phyloP scores from a whole-genome alignment of 1,140 invertebrate species.

The Leptoteleia sp. region DNA sequence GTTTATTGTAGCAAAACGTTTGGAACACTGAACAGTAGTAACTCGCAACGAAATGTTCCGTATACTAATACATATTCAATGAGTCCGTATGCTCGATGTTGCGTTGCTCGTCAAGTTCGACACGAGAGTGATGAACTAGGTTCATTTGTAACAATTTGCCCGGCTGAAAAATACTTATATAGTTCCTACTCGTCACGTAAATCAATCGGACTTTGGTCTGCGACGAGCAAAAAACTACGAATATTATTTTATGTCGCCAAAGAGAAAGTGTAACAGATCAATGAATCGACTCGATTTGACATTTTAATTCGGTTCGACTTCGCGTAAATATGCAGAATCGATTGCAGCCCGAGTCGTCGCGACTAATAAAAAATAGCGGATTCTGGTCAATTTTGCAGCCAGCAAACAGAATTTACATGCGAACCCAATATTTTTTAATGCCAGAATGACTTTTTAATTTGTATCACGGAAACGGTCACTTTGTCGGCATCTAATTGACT shows the following conservation, averaged over 20 bases:
- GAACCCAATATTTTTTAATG: constrained; percentile 17
- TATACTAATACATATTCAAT: constrained; percentile 51
- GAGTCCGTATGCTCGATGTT: constrained; percentile 21
- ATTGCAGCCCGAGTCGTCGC: constrained; percentile 40
- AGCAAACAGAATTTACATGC: constrained; percentile 35
- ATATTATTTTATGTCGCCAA: constrained; percentile 55
- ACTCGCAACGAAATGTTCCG: constrained; percentile 14
- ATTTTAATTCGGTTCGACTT: constrained; percentile 56
- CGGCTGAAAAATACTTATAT: constrained; percentile 40
- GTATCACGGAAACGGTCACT: not conserved
- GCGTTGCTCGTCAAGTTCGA: constrained; percentile 34
- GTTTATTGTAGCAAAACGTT: constrained; percentile 12
- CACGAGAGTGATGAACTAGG: constrained; percentile 69
- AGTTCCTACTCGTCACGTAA: not conserved
- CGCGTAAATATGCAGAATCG: constrained; percentile 62
- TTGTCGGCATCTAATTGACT: constrained; percentile 21
- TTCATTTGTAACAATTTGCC: constrained; percentile 72
- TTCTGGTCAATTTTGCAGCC: constrained; percentile 38
- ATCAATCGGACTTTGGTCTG: constrained; percentile 19
- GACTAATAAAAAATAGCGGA: constrained; percentile 60
- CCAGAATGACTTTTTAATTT: constrained; percentile 30
- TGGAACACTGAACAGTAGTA: constrained; percentile 11
- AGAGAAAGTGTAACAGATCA: constrained; percentile 48
- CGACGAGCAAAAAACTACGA: constrained; percentile 29
- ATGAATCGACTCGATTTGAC: constrained; percentile 64